Percentiles rank a stretch among this genome's conserved stretches.
Conservation (phyloP, 2,797 vertebrate species). For the Setipinna tenuifilis region DNA sequence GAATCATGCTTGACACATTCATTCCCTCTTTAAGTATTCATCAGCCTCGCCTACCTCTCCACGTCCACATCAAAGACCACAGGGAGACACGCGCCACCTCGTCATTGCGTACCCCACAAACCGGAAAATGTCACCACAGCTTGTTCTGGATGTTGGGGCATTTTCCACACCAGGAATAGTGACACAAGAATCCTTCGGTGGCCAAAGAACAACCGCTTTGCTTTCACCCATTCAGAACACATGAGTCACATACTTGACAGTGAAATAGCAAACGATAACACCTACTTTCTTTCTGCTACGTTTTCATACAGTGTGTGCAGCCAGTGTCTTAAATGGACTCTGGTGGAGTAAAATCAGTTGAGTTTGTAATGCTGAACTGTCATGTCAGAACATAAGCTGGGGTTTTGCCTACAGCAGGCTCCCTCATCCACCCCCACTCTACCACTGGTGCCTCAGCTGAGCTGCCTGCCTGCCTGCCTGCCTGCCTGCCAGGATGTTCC, state of each 20-base stretch:
- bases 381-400: background rate
- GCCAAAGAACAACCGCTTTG: background rate
- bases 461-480: background rate
- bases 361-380: background rate
- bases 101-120: background rate
- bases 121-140: background rate
- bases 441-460: background rate
- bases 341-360: background rate
- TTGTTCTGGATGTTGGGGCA: background rate
- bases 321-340: background rate
- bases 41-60: background rate
- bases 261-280: background rate
- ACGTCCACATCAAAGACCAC: background rate
- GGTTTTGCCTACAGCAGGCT: background rate
- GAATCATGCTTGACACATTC: slow-evolving; percentile 5
- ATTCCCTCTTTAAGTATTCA: background rate
- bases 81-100: background rate
- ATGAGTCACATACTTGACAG: background rate
- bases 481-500: slow-evolving; percentile 12
- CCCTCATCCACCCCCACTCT: background rate
- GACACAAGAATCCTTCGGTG: background rate
- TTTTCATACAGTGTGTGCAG: background rate
- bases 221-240: background rate
- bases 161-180: background rate
- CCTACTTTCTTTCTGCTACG: background rate